Conservation (phyloP, 2,888 invertebrate species). For the Tenthredo distinguenda region DNA sequence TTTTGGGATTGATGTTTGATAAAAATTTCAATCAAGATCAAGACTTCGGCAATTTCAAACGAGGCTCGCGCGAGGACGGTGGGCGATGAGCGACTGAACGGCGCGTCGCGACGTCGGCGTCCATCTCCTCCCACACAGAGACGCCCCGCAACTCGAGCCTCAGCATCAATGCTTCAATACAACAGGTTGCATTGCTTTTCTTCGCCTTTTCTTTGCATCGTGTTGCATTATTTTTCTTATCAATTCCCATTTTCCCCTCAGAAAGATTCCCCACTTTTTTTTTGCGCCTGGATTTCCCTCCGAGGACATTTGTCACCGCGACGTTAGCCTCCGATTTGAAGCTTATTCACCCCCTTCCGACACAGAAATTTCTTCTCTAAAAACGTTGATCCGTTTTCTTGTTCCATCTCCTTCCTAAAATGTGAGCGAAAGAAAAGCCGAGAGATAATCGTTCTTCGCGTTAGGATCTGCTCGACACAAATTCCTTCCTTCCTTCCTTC, state of each 20-base stretch:
- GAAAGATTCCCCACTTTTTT: not conserved
- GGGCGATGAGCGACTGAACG: conserved; percentile 55
- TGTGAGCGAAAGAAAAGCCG: not conserved
- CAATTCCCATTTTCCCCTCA: not conserved
- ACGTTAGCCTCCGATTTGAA: not conserved
- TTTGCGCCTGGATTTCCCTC: not conserved
- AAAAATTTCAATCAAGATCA: not conserved
- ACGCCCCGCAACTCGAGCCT: conserved; percentile 3
- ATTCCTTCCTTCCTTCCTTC: not conserved
- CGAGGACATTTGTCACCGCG: not conserved
- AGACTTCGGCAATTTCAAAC: conserved; percentile 8
- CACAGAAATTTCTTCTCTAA: not conserved
- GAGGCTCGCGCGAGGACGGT: conserved; percentile 51
- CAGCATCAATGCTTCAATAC: conserved; percentile 50
- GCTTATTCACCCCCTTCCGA: not conserved
- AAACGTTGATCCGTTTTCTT: not conserved
- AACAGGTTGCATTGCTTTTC: conserved; percentile 49
- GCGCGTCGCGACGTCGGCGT: conserved; percentile 53
- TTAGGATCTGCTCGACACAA: not conserved
- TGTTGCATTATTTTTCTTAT: not conserved
- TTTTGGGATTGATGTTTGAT: not conserved
- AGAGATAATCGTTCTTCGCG: not conserved
- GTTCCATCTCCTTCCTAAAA: not conserved
- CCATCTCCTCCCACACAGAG: conserved; percentile 46
- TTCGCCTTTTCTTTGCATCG: not conserved